Conservation (phyloP, 2,113 vertebrate species). For the Nothobranchius kuhntae region DNA sequence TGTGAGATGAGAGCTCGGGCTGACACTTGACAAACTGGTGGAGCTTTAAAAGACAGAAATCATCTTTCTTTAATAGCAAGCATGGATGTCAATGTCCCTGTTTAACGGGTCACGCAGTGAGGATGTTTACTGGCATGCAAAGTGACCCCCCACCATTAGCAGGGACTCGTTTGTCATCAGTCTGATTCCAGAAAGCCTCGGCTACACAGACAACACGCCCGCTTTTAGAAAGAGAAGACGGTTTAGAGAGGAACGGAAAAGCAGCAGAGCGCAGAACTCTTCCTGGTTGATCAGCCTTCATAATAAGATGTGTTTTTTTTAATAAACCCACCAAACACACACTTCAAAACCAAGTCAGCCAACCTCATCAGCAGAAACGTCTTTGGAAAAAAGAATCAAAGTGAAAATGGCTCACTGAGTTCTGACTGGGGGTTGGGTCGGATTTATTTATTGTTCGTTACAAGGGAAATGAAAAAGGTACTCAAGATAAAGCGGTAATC, state of each 20-base stretch:
- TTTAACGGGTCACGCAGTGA: conserved; percentile 34
- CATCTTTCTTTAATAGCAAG: conserved; percentile 46
- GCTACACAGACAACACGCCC: background rate
- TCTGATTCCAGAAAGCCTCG: background rate
- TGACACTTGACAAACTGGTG: conserved; percentile 50
- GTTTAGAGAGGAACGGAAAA: background rate
- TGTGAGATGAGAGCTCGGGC: conserved; percentile 34
- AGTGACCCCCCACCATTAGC: background rate
- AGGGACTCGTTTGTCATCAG: background rate
- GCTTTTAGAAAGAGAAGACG: background rate
- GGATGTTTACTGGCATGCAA: conserved; percentile 4
- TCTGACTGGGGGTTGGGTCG: background rate
- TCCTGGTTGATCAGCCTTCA: conserved; percentile 22
- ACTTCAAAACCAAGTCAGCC: conserved; percentile 27
- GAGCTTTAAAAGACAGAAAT: conserved; percentile 29
- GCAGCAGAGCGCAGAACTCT: conserved; percentile 14
- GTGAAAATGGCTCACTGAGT: background rate
- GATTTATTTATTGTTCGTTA: background rate
- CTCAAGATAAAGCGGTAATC: no score
- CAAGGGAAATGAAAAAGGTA: no score
- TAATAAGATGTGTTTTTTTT: conserved; percentile 30
- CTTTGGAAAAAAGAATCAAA: conserved; percentile 36
- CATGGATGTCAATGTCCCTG: conserved; percentile 17
- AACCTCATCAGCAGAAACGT: conserved; percentile 18
- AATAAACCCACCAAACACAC: conserved; percentile 15